Evolutionary conservation across 2,888 invertebrate species (phyloP), one percentile per base, ranked within the genome.

Genomic region (Euclidia mi): DNA sequence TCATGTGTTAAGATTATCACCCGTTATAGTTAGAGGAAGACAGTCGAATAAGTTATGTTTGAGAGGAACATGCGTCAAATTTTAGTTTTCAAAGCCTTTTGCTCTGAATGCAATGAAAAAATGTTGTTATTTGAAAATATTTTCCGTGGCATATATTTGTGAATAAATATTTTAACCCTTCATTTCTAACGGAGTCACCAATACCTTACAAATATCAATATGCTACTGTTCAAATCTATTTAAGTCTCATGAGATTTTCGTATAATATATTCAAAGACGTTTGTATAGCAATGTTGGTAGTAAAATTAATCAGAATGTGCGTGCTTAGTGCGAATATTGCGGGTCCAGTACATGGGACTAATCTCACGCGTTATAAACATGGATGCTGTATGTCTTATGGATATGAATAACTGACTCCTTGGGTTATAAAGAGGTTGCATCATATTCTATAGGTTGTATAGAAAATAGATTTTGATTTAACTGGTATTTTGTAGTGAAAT

Each of bases 331-430:
- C 77, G 73, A 75, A 76, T 79, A 78, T 84, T 81, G 64, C 60
- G 84, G 84, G 85, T 83, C 82, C 84, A 83, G 78, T 81, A 82
- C 78, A 81, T 78, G 77, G 78, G 78, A 78, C 78, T 85, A 87
- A 87, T 88, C 85, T 85, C 83, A 83, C 81, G 82, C 85, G 76
- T 76, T 83, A 81, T 88, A 84, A 85, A 81, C 87, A 85, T 70
- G 78, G 74, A 67, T 66, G 59, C 62, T 37, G 57, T 45, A 50
- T 60, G 59, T 28, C 48, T 45, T 55, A 63, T 63, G 57, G 46
- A 40, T 61, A 63, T 61, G 55, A 56, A 57, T 40, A 52, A 55
- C 48, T 11, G 32, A 28, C 14, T 37, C 42, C 40, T 44, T 18
- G 9, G 31, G 3, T 38, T 43, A 48, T 32, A 17, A 37, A 38